Conservation (phyloP, 2,888 invertebrate species). For the Synanthedon myopaeformis region DNA sequence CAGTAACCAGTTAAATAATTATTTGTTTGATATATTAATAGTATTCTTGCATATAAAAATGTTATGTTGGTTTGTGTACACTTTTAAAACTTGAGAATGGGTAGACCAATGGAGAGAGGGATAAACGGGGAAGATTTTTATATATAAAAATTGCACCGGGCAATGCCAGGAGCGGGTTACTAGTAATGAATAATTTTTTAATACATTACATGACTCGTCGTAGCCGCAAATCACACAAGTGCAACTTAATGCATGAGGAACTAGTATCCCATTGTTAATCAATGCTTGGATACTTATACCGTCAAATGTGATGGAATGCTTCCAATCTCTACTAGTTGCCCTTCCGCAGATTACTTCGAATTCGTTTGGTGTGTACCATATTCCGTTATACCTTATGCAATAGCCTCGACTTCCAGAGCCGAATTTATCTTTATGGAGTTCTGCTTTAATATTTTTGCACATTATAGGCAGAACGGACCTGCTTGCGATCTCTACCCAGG, state of each 20-base stretch:
- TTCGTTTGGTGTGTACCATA: slow-evolving; percentile 96
- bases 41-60: too few relatives aligned
- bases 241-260: slow-evolving; percentile 95
- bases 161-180: too few relatives aligned
- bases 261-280: slow-evolving; percentile 90
- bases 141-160: too few relatives aligned
- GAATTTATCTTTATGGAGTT: slow-evolving; percentile 87
- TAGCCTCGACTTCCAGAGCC: slow-evolving; percentile 93
- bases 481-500: slow-evolving; percentile 83
- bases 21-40: too few relatives aligned
- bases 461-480: slow-evolving; percentile 79
- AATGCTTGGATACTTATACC: slow-evolving; percentile 91
- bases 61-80: too few relatives aligned
- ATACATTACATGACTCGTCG: slow-evolving; percentile 78
- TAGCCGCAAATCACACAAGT: slow-evolving; percentile 96
- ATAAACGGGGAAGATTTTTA: too few relatives aligned
- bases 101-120: too few relatives aligned
- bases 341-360: slow-evolving; percentile 93
- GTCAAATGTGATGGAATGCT: slow-evolving; percentile 92
- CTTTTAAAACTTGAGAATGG: too few relatives aligned
- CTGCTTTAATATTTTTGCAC: slow-evolving; percentile 93
- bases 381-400: slow-evolving; percentile 85
- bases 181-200: too few relatives aligned
- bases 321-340: slow-evolving; percentile 97
- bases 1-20: too few relatives aligned